A percentile compares a stretch with the other conserved stretches of the same genome.
phyloP scores from a whole-genome alignment of 2,888 invertebrate species.

The Xanthostigma xanthostigma region DNA sequence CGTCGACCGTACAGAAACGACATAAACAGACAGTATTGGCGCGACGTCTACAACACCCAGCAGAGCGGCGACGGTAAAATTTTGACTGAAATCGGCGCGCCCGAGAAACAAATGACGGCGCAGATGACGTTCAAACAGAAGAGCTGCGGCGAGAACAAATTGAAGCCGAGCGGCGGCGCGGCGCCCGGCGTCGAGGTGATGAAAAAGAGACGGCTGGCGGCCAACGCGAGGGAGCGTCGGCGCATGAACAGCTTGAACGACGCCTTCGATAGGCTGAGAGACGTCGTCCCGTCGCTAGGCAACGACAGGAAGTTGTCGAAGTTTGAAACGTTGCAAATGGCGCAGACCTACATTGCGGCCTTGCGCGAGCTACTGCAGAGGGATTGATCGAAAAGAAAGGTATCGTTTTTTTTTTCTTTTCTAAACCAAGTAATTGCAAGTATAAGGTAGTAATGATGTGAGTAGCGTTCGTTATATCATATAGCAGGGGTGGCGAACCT shows the following conservation, averaged over 20 bases:
- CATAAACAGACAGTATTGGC: too few species aligned
- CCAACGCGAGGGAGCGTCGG: constrained; percentile 56
- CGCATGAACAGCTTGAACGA: constrained; percentile 60
- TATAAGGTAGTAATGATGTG: too few species aligned
- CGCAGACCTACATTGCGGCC: constrained; percentile 57
- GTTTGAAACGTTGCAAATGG: constrained; percentile 65
- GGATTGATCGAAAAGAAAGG: constrained; percentile 17
- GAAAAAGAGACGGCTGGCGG: constrained; percentile 48
- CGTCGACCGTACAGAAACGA: too few species aligned
- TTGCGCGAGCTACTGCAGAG: constrained; percentile 43
- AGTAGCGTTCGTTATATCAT: too few species aligned
- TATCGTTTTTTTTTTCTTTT: too few species aligned
- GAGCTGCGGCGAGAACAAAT: constrained; percentile 11
- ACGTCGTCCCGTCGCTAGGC: constrained; percentile 54
- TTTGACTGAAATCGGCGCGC: too few species aligned
- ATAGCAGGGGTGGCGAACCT: too few species aligned
- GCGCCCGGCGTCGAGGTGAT: constrained; percentile 17
- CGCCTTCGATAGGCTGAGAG: constrained; percentile 53
- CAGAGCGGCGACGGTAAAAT: constrained; percentile 9
- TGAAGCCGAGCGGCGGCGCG: constrained; percentile 11
- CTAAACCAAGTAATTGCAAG: too few species aligned
- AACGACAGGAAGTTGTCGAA: constrained; percentile 57
- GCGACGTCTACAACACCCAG: too few species aligned
- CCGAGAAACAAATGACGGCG: too few species aligned
- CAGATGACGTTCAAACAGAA: constrained; percentile 1